phyloP scores from a whole-genome alignment of 2,888 invertebrate species.

The Alentia gelatinosa region DNA sequence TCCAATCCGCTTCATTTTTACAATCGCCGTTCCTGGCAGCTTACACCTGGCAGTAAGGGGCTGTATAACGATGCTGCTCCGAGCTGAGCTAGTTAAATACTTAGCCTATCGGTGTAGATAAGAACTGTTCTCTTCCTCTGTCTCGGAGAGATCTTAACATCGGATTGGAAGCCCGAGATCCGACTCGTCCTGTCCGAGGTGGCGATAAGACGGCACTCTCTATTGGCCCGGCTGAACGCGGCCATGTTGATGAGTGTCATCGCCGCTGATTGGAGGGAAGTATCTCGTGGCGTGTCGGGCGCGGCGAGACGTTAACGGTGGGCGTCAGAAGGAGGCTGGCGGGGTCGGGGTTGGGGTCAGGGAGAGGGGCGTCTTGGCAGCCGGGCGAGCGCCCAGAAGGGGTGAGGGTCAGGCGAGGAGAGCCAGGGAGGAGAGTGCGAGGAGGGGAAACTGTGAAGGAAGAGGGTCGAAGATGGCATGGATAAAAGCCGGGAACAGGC shows the following conservation, averaged over 20 bases:
- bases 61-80: too few species aligned
- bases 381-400: not conserved
- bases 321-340: not conserved
- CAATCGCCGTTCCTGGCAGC: too few species aligned
- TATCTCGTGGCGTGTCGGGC: not conserved
- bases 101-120: too few species aligned
- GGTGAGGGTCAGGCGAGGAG: not conserved
- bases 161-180: too few species aligned
- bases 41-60: too few species aligned
- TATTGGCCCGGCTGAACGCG: not conserved
- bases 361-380: not conserved
- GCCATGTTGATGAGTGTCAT: conserved; percentile 16
- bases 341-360: not conserved
- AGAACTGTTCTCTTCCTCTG: too few species aligned
- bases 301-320: not conserved
- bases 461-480: conserved; percentile 15
- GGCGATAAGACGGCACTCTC: not conserved
- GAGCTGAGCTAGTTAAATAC: too few species aligned
- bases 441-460: not conserved
- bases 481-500: not conserved
- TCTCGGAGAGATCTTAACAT: too few species aligned
- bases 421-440: not conserved
- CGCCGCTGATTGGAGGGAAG: conserved; percentile 3
- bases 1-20: not conserved
- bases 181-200: too few species aligned